Conservation (phyloP, 1,140 invertebrate genomes). For the Gyrodactylus salaris region DNA sequence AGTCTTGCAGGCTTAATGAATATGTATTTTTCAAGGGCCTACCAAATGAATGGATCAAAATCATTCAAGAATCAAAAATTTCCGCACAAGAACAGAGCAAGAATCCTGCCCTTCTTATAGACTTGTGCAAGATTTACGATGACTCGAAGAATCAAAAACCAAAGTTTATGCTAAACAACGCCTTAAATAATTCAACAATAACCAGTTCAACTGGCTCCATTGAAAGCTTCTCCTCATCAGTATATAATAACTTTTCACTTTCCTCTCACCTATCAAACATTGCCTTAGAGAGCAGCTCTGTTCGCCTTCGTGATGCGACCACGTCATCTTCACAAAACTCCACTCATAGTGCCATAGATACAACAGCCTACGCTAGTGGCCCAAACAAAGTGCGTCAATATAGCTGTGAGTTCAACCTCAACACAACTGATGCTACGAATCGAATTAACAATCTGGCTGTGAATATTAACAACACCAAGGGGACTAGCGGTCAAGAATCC, state of each 20-base stretch:
- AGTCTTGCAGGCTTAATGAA: not conserved
- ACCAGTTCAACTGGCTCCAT: not conserved
- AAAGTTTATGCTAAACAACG: not conserved
- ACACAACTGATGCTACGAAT: not conserved
- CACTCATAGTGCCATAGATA: not conserved
- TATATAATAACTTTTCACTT: not conserved
- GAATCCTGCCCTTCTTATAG: not conserved
- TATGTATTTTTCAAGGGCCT: not conserved
- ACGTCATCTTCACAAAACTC: not conserved
- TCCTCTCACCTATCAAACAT: not conserved
- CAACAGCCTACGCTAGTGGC: not conserved
- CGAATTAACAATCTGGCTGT: not conserved
- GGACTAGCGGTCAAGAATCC: not conserved
- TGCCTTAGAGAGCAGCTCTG: not conserved
- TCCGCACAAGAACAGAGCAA: not conserved
- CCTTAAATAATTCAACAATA: not conserved
- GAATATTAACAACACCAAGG: not conserved
- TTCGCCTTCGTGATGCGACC: not conserved
- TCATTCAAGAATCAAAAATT: not conserved
- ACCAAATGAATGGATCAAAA: not conserved
- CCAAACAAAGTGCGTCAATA: not conserved
- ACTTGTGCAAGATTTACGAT: not conserved
- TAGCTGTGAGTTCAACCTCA: not conserved
- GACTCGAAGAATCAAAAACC: not conserved
- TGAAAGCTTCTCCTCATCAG: not conserved